phyloP scores from a whole-genome alignment of 2,888 invertebrate species.

The Phytoseiulus persimilis region DNA sequence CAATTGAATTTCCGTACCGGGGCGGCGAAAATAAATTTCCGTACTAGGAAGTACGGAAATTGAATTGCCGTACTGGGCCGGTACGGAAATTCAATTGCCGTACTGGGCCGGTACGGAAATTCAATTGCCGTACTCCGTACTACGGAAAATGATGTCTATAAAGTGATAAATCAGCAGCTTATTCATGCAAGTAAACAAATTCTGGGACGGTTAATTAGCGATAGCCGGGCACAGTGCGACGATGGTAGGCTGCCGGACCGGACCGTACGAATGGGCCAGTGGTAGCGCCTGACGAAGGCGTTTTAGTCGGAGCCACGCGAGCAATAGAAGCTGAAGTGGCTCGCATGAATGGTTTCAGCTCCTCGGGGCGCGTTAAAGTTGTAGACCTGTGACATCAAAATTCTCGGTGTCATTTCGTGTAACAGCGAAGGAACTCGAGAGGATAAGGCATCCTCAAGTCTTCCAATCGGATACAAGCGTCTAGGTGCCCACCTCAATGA shows the following conservation, averaged over 20 bases:
- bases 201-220: background rate
- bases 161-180: background rate
- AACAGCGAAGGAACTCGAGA: no score
- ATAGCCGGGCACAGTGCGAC: conserved; percentile 18
- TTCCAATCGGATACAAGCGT: no score
- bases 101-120: no score
- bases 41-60: no score
- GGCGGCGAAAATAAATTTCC: no score
- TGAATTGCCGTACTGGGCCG: no score
- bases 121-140: no score
- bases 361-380: background rate
- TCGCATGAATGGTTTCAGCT: conserved; percentile 25
- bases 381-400: conserved; percentile 17
- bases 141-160: no score
- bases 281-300: background rate
- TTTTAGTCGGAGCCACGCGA: conserved; percentile 16
- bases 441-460: no score
- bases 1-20: no score
- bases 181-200: background rate
- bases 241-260: conserved; percentile 28
- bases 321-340: conserved; percentile 29
- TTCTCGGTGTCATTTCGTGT: no score
- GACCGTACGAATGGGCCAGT: background rate
- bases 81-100: no score
- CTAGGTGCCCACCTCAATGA: background rate